These are phyloP conservation scores for Asteroscopus sphinx DNA, from an alignment of 2,888 invertebrate genomes.

Conservation along the genomic window DNA sequence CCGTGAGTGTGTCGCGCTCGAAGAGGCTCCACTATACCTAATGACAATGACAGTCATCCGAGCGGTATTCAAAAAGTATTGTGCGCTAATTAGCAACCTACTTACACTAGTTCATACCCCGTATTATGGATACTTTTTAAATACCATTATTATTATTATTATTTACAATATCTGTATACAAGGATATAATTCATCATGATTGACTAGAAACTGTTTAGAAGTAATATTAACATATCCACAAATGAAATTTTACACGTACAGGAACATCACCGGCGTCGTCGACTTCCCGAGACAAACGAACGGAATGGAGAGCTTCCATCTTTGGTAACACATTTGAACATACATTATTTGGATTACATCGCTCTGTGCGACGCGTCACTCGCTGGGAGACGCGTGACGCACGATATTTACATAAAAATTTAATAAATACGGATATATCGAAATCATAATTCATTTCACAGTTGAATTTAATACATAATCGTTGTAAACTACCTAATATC, in stretches of 20 bases:
- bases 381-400: not conserved
- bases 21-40: slow-evolving; percentile 9
- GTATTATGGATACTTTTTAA: slow-evolving; percentile 71
- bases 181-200: slow-evolving; percentile 74
- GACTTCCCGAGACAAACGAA: slow-evolving; percentile 57
- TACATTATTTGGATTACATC: slow-evolving; percentile 64
- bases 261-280: slow-evolving; percentile 69
- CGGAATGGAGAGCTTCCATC: slow-evolving; percentile 81
- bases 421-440: slow-evolving; percentile 23
- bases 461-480: slow-evolving; percentile 69
- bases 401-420: slow-evolving; percentile 27
- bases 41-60: slow-evolving; percentile 44
- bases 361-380: slow-evolving; percentile 44
- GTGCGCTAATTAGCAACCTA: slow-evolving; percentile 83
- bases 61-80: slow-evolving; percentile 64
- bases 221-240: slow-evolving; percentile 66
- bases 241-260: slow-evolving; percentile 70
- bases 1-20: slow-evolving; percentile 2
- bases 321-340: slow-evolving; percentile 87
- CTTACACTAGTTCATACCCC: slow-evolving; percentile 68
- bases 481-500: slow-evolving; percentile 85
- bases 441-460: slow-evolving; percentile 40
- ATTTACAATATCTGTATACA: slow-evolving; percentile 84
- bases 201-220: slow-evolving; percentile 87
- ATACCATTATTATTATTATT: slow-evolving; percentile 76